Base-by-base conservation (phyloP, 2,113 vertebrate species). In the Sinosuthora webbiana region DNA sequence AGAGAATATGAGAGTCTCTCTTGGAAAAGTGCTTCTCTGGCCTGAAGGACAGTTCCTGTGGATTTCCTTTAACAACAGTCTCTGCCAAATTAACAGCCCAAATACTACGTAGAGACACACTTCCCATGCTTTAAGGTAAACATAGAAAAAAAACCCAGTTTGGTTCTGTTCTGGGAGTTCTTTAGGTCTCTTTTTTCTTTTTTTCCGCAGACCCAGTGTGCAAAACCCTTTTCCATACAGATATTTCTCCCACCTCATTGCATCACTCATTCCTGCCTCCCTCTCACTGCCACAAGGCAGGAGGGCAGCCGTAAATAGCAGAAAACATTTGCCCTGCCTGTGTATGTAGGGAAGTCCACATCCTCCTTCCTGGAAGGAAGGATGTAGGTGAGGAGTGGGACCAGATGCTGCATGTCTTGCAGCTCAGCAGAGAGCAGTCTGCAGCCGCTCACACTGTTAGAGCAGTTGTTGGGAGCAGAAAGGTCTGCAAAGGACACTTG, bases 361-460 rank as follows among this genome's bases (percentile, higher is more conserved):
- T 37, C 16, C 31, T 55, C 9, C 42, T 59, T 44, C 30, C 42
- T 25, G 23, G 30, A 37, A 23, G 31, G 3, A 28, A 23, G 27
- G 16, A 5, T 10, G 11, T 27, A 16, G 75, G 30, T 27, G 37
- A 50, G 20, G 33, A 42, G 18, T 9, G 17, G 4, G 4, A 49
- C 6, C 13, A 47, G 53, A 23, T 28, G 53, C 45, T 56, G 31
- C 15, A 2, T 7, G 4, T 24, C 39, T 79, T 16, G 25, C 15
- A 33, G 14, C 19, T 71, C 1, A 0, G 33, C 37, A 42, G 59
- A 86, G 42, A 78, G 33, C 2, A 2, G 12, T 8, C 27, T 83
- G 75, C 45, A 75, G 42, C 81, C 63, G 11, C 41, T 67, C 44
- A 8, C 0, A 0, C 65, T 44, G 41, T 24, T 52, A 15, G 7